Conservation (phyloP, 2,113 vertebrate species). For the Podarcis cretensis region DNA sequence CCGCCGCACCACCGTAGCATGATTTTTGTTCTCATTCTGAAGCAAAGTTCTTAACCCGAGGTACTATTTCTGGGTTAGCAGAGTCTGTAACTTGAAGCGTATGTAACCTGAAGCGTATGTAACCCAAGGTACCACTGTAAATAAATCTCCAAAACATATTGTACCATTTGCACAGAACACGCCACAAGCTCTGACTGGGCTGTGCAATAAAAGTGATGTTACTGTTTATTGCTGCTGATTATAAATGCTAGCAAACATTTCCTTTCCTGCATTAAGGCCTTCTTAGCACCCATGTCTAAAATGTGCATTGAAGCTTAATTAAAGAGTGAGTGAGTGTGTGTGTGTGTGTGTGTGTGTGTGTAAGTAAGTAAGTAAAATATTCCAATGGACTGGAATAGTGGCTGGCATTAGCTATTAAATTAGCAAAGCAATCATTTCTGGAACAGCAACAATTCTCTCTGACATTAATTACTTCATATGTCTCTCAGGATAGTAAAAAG, state of each 20-base stretch:
- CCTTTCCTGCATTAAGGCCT: background rate
- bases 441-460: background rate
- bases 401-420: background rate
- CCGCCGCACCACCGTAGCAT: too few species aligned
- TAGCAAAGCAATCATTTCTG: background rate
- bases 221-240: background rate
- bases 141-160: background rate
- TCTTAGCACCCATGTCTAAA: slow-evolving; percentile 4
- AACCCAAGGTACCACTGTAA: too few species aligned
- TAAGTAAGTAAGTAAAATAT: background rate
- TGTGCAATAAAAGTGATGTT: background rate
- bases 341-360: background rate
- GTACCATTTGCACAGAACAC: background rate
- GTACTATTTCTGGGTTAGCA: too few species aligned
- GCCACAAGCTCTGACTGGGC: background rate
- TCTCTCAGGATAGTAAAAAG: background rate
- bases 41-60: too few species aligned
- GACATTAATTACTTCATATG: background rate
- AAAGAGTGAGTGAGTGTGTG: background rate
- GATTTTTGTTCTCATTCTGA: too few species aligned
- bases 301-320: background rate
- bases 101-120: too few species aligned
- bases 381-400: background rate
- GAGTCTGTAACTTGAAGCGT: too few species aligned
- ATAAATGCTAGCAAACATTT: too few species aligned